Percentiles rank a stretch among this genome's conserved stretches.
These are phyloP conservation scores for Drosophila nigrodunni DNA, from an alignment of 1,140 invertebrate genomes.

Conservation along the genomic window DNA sequence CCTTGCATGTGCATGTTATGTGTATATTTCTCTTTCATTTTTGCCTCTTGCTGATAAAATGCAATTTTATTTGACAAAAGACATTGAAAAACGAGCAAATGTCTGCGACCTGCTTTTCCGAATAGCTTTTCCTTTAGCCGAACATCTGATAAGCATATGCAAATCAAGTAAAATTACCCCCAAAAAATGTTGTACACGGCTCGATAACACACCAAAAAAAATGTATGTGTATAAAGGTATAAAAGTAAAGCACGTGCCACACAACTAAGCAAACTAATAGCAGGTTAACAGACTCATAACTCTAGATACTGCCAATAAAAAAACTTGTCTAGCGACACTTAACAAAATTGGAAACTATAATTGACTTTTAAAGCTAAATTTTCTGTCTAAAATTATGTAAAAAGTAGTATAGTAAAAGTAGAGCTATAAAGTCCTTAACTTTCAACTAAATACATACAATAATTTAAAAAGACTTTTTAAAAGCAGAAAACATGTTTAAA, in stretches of 20 bases:
- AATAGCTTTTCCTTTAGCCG: background rate
- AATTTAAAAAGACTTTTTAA: too few species aligned
- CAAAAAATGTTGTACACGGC: background rate
- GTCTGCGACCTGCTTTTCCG: background rate
- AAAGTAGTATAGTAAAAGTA: too few species aligned
- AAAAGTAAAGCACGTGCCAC: conserved; percentile 8
- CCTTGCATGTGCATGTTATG: conserved; percentile 6
- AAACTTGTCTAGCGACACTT: background rate
- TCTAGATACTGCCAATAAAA: conserved; percentile 4
- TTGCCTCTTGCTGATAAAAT: conserved; percentile 38
- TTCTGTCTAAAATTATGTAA: too few species aligned
- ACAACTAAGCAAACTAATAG: background rate
- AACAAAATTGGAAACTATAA: too few species aligned
- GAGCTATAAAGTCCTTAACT: background rate
- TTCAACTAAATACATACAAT: background rate
- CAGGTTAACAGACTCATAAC: conserved; percentile 42
- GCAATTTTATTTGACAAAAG: conserved; percentile 22
- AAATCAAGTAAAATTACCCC: conserved; percentile 32
- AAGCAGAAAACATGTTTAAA: too few species aligned
- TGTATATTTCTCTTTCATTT: conserved; percentile 32
- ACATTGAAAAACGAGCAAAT: conserved; percentile 24
- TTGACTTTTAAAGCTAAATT: too few species aligned
- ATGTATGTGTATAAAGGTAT: too few species aligned
- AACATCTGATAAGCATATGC: conserved; percentile 45
- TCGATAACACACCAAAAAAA: conserved; percentile 13